These are phyloP conservation scores for Peromyscus nudipes DNA, from an alignment of 2,797 vertebrate genomes.

Conservation along the genomic window DNA sequence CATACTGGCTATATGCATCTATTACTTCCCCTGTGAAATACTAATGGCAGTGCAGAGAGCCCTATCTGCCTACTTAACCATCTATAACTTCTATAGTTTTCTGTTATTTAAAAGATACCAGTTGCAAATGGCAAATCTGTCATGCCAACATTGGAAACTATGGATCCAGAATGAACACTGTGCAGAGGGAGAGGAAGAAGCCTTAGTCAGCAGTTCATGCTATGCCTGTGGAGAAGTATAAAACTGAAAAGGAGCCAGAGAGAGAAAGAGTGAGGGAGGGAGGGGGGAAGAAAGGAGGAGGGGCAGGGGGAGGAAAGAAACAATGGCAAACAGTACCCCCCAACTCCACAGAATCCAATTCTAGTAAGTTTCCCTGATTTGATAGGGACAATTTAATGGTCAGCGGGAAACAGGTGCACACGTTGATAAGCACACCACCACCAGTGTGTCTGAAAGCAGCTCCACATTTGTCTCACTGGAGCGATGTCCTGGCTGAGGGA, in stretches of 20 bases:
- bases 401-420: slow-evolving; percentile 39
- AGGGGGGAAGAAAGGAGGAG: background rate
- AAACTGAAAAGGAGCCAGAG: slow-evolving; percentile 4
- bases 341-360: slow-evolving; percentile 21
- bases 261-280: background rate
- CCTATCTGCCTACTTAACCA: background rate
- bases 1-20: background rate
- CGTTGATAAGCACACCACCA: slow-evolving; percentile 64
- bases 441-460: background rate
- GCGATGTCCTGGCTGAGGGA: slow-evolving; percentile 30
- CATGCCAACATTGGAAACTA: slow-evolving; percentile 27
- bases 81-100: background rate
- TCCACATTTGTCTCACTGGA: background rate
- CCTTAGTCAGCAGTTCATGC: background rate
- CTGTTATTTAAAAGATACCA: background rate
- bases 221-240: background rate
- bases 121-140: slow-evolving; percentile 43
- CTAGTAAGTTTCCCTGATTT: slow-evolving; percentile 39
- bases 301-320: background rate
- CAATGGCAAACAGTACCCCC: background rate
- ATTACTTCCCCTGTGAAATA: slow-evolving; percentile 44
- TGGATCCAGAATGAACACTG: background rate
- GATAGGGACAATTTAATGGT: slow-evolving; percentile 39
- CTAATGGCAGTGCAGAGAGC: background rate
- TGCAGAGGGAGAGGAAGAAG: background rate